These are phyloP conservation scores for Brachyptera putata DNA, from an alignment of 2,888 invertebrate genomes.

Conservation along the genomic window DNA sequence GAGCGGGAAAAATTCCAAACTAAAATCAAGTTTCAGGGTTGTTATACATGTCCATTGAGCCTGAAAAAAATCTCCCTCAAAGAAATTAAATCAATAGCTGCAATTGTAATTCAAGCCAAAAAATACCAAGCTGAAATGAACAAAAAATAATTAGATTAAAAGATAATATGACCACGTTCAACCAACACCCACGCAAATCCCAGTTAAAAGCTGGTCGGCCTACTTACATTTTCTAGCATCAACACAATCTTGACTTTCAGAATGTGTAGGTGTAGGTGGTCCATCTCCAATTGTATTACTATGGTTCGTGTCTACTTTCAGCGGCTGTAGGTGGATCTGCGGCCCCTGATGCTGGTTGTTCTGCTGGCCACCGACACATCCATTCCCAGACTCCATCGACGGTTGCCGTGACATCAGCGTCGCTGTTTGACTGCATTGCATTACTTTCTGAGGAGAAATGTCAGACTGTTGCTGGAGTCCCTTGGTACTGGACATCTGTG, in stretches of 20 bases:
- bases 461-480: conserved; percentile 53
- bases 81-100: too few species aligned
- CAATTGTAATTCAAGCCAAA: too few species aligned
- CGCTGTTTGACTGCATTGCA: conserved; percentile 54
- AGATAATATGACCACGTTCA: too few species aligned
- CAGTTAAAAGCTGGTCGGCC: too few species aligned
- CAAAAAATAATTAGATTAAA: too few species aligned
- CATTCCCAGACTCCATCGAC: conserved; percentile 32
- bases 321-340: conserved; percentile 41
- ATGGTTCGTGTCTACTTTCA: conserved; percentile 51
- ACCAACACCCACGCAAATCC: too few species aligned
- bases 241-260: conserved; percentile 55
- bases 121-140: too few species aligned
- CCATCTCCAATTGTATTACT: conserved; percentile 48
- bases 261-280: conserved; percentile 74
- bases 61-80: too few species aligned
- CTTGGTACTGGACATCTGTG: conserved; percentile 47
- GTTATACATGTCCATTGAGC: too few species aligned
- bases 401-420: conserved; percentile 42
- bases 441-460: conserved; percentile 51
- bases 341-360: conserved; percentile 23
- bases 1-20: too few species aligned
- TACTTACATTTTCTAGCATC: conserved; percentile 61
- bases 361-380: conserved; percentile 23
- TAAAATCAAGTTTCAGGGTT: too few species aligned